These are phyloP conservation scores for Lepidostoma basale DNA, from an alignment of 1,140 invertebrate species.

Conservation along the genomic window DNA sequence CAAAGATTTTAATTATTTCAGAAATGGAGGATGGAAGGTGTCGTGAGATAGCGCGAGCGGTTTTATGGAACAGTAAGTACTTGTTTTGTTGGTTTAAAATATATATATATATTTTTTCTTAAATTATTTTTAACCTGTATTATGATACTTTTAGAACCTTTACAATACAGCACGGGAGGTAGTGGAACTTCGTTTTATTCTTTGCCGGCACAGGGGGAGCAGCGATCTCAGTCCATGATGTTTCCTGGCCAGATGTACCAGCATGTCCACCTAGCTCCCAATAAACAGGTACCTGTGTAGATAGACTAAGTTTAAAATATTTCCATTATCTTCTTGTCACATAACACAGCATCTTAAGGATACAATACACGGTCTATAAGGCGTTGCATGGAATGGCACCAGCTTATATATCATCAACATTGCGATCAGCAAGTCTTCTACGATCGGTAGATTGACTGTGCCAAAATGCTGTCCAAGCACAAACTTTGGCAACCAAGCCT, in stretches of 20 bases:
- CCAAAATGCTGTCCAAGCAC: too few relatives aligned
- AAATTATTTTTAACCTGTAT: neutral
- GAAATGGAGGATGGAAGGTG: conserved; percentile 77
- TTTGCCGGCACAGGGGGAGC: conserved; percentile 52
- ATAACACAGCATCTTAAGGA: too few relatives aligned
- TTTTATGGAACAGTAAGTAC: conserved; percentile 82
- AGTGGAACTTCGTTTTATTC: conserved; percentile 52
- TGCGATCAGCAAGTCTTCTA: too few relatives aligned
- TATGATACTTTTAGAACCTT: conserved; percentile 48
- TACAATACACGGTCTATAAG: too few relatives aligned
- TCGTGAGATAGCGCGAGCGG: conserved; percentile 75
- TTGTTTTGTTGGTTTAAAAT: too few relatives aligned
- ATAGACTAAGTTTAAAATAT: too few relatives aligned
- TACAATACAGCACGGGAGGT: conserved; percentile 53
- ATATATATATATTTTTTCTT: neutral
- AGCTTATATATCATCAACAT: too few relatives aligned
- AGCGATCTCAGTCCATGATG: conserved; percentile 52
- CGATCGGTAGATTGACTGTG: too few relatives aligned
- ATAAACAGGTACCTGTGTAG: conserved; percentile 45
- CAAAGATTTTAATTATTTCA: conserved; percentile 62
- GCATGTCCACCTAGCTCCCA: conserved; percentile 42
- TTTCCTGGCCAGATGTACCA: conserved; percentile 47
- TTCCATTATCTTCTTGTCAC: too few relatives aligned
- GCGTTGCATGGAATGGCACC: too few relatives aligned
- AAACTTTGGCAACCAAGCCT: too few relatives aligned